Base-by-base conservation (phyloP, 2,113 vertebrate species). In the Tenrec ecaudatus region DNA sequence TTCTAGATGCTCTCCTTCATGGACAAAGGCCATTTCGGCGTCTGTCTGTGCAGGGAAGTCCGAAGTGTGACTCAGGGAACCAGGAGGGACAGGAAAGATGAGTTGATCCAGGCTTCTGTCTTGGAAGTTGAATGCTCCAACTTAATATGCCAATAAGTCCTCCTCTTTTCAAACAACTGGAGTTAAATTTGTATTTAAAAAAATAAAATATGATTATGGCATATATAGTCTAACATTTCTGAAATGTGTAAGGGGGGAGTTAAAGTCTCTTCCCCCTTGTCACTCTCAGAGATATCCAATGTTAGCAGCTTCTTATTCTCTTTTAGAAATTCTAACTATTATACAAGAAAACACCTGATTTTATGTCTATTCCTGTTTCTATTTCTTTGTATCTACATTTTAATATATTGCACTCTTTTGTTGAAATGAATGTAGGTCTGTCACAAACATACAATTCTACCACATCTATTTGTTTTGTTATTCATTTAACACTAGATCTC, bases 381-480 rank as follows among this genome's bases (percentile, higher is more conserved):
- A 2, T 68, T 6, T 73, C 27, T 36, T 47, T 17, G 25, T n/a
- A 62, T 64, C 15, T 29, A 12, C 58, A 87, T 80, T 71, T 90
- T 73, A 81, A 53, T n/a, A 95, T n/a, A 77, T 33, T 77, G 87
- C 9, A 43, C 4, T 8, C 64, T 60, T 81, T 81, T 31, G 47
- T 71, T 81, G 58, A 92, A 33, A 57, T 33, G 19, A 89, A 69
- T 36, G 82, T 19, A 53, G 9, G 29, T 36, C 90, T 20, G 27
- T 40, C 68, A 60, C 4, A 86, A 17, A 27, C 29, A 88, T 76
- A 43, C 36, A 43, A n/a, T 57, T 53, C 8, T 47, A 60, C 16
- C 76, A 53, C 9, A 19, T 78, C 64, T 66, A 82, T 88, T 88
- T 87, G 58, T 77, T 91, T 86, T 71, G 81, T 22, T 85, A 85